A percentile compares a stretch with the other conserved stretches of the same genome.
Conservation (phyloP, 2,797 vertebrate genomes). For the Sarcophilus harrisii region DNA sequence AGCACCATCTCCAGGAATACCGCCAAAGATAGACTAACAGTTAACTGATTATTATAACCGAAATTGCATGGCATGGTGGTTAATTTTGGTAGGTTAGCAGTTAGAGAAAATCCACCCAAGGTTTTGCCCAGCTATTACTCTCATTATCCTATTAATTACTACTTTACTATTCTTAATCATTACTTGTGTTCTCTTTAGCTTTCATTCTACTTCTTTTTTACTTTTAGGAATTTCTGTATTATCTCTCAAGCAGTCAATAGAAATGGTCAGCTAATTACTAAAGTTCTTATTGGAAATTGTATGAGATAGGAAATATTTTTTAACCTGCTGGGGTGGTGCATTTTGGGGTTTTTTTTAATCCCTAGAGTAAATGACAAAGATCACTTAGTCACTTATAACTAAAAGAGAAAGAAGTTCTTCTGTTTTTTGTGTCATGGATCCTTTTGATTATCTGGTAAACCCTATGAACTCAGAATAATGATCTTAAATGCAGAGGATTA, state of each 20-base stretch:
- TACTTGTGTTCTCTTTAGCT: background rate
- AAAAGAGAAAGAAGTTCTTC: background rate
- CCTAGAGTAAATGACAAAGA: background rate
- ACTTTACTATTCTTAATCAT: too few relatives aligned
- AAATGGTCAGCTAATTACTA: background rate
- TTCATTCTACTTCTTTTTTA: background rate
- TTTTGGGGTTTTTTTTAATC: background rate
- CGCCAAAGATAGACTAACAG: background rate
- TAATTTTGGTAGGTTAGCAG: background rate
- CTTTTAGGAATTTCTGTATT: background rate
- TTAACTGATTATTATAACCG: background rate
- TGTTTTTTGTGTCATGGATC: background rate
- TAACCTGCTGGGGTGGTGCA: background rate
- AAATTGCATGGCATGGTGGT: background rate
- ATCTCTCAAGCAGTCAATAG: background rate
- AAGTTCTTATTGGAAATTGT: background rate
- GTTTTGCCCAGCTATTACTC: too few relatives aligned
- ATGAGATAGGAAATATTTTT: constrained; percentile 1
- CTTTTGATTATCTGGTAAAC: background rate
- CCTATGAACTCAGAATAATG: background rate
- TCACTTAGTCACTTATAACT: background rate
- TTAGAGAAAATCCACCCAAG: too few relatives aligned
- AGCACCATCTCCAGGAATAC: background rate
- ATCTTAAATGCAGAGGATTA: background rate
- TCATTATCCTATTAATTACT: background rate